These are phyloP conservation scores for Emmelina monodactyla DNA, from an alignment of 2,888 invertebrate genomes.

Conservation along the genomic window DNA sequence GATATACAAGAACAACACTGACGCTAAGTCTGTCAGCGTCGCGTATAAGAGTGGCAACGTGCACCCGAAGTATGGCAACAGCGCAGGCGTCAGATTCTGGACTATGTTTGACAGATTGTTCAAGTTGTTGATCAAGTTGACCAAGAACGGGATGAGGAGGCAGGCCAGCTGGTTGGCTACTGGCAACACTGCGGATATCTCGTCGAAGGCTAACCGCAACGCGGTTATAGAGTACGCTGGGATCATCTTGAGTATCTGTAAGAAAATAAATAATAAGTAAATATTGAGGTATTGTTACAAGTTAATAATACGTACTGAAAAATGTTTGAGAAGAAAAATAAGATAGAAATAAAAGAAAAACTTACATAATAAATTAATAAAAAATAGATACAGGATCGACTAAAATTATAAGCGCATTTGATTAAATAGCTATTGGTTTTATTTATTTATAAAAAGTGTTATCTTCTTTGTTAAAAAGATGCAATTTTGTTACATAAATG, in stretches of 20 bases:
- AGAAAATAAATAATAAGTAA: conserved; percentile 10
- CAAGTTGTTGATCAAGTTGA: conserved; percentile 50
- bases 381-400: too few relatives aligned
- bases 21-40: conserved; percentile 48
- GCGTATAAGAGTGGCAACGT: conserved; percentile 48
- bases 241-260: conserved; percentile 42
- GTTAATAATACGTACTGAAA: too few relatives aligned
- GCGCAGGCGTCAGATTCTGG: conserved; percentile 49
- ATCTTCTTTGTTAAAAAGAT: too few relatives aligned
- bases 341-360: too few relatives aligned
- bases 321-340: too few relatives aligned
- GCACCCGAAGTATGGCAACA: conserved; percentile 52
- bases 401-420: too few relatives aligned
- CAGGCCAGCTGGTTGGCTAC: conserved; percentile 48
- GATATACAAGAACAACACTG: conserved; percentile 49
- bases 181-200: conserved; percentile 44
- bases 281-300: too few relatives aligned
- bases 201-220: conserved; percentile 46
- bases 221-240: conserved; percentile 53
- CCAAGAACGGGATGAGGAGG: conserved; percentile 44
- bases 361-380: too few relatives aligned
- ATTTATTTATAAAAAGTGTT: too few relatives aligned
- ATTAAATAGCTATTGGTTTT: too few relatives aligned
- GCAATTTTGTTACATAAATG: too few relatives aligned
- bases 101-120: conserved; percentile 55